Conservation (phyloP, 1,140 invertebrate genomes). For the Drosophila orosa region DNA sequence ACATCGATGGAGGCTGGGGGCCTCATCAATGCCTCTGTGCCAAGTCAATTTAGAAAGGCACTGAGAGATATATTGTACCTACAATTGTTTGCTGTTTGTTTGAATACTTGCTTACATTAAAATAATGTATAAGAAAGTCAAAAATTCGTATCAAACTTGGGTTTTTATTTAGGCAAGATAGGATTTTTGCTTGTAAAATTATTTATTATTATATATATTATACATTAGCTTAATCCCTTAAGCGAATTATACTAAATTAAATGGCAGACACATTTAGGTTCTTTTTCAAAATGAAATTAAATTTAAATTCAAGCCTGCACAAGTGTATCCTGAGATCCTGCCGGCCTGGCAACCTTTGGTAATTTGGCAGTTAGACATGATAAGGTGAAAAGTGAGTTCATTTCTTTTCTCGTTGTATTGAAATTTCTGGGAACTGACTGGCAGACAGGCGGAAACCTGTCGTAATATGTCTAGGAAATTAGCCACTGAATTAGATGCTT, state of each 20-base stretch:
- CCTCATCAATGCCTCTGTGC: conserved; percentile 49
- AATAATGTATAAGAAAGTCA: too few relatives aligned
- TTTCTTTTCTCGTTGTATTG: conserved; percentile 10
- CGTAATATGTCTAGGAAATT: conserved; percentile 54
- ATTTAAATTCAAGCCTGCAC: background rate
- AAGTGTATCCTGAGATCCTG: conserved; percentile 3
- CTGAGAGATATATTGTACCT: background rate
- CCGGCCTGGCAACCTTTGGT: background rate
- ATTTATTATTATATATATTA: background rate
- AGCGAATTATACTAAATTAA: background rate
- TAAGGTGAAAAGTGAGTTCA: conserved; percentile 56
- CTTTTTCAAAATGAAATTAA: background rate
- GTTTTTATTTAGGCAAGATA: too few relatives aligned
- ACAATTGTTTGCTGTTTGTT: background rate
- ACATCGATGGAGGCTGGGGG: conserved; percentile 25
- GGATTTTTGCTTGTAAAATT: background rate
- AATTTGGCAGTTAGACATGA: conserved; percentile 62
- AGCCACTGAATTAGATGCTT: conserved; percentile 45
- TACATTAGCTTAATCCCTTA: background rate
- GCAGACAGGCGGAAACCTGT: conserved; percentile 10
- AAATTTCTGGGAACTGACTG: conserved; percentile 37
- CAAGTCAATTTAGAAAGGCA: conserved; percentile 27
- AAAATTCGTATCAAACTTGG: too few relatives aligned
- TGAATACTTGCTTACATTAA: background rate
- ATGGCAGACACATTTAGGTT: background rate